A percentile compares a stretch with the other conserved stretches of the same genome.
These are phyloP conservation scores for Arge pagana DNA, from an alignment of 2,888 invertebrate genomes.

Conservation along the genomic window DNA sequence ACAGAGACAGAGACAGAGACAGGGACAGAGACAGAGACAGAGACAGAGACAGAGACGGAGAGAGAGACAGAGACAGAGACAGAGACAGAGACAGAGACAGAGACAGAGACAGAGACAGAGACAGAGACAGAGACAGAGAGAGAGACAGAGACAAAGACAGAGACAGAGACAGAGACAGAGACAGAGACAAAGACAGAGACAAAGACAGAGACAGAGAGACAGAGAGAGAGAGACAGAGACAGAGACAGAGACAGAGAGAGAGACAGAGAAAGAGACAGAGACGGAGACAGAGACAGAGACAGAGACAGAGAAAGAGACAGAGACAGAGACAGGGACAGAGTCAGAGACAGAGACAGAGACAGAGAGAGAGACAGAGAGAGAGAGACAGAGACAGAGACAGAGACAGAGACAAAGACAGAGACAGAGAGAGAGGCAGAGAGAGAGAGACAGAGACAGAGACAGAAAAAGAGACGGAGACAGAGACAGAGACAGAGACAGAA, in stretches of 20 bases:
- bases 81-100: neutral
- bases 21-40: too few species aligned
- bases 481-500: too few species aligned
- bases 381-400: neutral
- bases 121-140: neutral
- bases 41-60: neutral
- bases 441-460: neutral
- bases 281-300: too few species aligned
- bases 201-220: too few species aligned
- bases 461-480: too few species aligned
- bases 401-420: too few species aligned
- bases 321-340: too few species aligned
- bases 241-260: neutral
- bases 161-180: too few species aligned
- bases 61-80: neutral
- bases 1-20: too few species aligned
- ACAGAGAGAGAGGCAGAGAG: neutral
- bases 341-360: neutral
- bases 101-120: neutral
- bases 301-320: neutral
- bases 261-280: neutral
- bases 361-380: neutral
- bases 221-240: neutral
- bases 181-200: too few species aligned
- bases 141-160: too few species aligned